Percentiles rank a stretch among this genome's conserved stretches.
These are phyloP conservation scores for Dynastes maya DNA, from an alignment of 2,888 invertebrate genomes.

Conservation along the genomic window DNA sequence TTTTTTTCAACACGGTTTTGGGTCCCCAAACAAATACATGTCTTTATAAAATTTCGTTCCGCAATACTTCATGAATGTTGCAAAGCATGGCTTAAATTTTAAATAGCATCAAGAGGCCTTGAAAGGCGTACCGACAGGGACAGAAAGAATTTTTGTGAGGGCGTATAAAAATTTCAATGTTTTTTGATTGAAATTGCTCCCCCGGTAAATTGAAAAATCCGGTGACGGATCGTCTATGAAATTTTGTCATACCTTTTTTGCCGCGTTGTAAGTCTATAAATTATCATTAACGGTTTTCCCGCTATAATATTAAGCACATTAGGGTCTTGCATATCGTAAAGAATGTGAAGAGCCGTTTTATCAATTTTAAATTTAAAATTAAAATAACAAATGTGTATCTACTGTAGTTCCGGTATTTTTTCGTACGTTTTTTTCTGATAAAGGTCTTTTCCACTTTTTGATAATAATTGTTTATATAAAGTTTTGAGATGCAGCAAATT, in stretches of 20 bases:
- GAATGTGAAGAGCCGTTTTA: not conserved
- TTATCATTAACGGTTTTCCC: constrained; percentile 13
- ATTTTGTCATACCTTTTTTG: constrained; percentile 17
- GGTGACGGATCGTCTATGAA: not conserved
- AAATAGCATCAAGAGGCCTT: not conserved
- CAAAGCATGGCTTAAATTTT: not conserved
- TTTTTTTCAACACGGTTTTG: no score
- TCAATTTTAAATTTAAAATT: no score
- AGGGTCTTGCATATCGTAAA: not conserved
- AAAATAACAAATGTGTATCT: no score
- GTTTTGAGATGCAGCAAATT: no score
- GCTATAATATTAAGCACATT: constrained; percentile 14
- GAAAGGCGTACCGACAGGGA: constrained; percentile 7
- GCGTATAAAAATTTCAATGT: constrained; percentile 15
- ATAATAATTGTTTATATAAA: no score
- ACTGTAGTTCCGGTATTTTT: no score
- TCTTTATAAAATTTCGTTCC: no score
- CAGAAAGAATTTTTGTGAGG: constrained; percentile 11
- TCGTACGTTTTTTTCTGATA: no score
- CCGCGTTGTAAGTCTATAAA: constrained; percentile 4
- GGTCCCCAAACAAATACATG: no score
- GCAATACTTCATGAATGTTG: no score
- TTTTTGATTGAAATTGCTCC: constrained; percentile 14
- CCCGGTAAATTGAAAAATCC: constrained; percentile 20
- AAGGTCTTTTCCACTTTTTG: no score